Conservation (phyloP, 2,113 vertebrate species). For the Bostrychus sinensis region DNA sequence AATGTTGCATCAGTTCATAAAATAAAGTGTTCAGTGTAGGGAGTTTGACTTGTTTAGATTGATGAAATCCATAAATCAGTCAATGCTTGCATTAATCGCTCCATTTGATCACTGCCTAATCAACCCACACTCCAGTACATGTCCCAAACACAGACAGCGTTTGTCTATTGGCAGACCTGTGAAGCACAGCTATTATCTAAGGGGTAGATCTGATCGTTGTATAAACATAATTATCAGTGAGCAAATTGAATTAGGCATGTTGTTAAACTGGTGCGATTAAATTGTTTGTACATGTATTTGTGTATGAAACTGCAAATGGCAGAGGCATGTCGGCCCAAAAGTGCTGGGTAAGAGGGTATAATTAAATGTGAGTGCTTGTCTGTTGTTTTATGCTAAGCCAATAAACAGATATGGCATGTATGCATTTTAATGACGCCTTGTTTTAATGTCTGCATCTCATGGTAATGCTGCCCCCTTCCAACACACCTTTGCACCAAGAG, state of each 20-base stretch:
- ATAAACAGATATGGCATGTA: conserved; percentile 9
- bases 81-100: not conserved
- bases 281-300: conserved; percentile 17
- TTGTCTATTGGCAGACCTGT: conserved; percentile 19
- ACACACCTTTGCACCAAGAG: not conserved
- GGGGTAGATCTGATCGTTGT: conserved; percentile 34
- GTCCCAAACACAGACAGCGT: not conserved
- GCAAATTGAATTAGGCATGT: conserved; percentile 29
- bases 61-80: not conserved
- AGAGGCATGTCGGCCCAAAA: conserved; percentile 6
- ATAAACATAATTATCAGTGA: conserved; percentile 40
- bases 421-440: conserved; percentile 13
- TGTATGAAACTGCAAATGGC: not conserved
- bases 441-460: conserved; percentile 9
- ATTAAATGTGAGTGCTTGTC: conserved; percentile 19
- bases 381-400: not conserved
- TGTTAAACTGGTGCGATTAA: conserved; percentile 14
- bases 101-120: not conserved
- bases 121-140: not conserved
- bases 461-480: not conserved
- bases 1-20: conserved; percentile 1
- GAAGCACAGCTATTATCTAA: conserved; percentile 32
- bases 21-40: not conserved
- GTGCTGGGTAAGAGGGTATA: conserved; percentile 11
- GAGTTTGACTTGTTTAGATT: not conserved